Conservation (phyloP, 2,888 invertebrate genomes). For the Catocala nupta region DNA sequence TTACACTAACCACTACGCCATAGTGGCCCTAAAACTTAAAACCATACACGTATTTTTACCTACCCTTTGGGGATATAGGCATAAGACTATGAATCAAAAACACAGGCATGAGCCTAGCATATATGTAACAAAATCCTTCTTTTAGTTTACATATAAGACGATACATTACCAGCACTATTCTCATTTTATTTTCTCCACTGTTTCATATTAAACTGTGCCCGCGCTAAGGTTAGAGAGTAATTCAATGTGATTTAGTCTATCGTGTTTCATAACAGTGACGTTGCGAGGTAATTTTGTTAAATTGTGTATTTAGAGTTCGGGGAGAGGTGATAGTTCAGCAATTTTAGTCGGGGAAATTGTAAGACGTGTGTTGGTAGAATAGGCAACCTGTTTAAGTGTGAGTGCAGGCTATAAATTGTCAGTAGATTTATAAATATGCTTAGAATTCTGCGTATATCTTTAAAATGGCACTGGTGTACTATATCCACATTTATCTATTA, state of each 20-base stretch:
- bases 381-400: background rate
- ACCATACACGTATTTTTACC: too few species aligned
- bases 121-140: too few species aligned
- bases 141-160: background rate
- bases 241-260: conserved; percentile 45
- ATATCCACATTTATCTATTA: too few species aligned
- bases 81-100: too few species aligned
- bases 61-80: too few species aligned
- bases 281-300: conserved; percentile 31
- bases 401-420: too few species aligned
- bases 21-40: too few species aligned
- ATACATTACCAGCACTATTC: background rate
- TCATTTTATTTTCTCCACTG: conserved; percentile 7
- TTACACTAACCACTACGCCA: too few species aligned
- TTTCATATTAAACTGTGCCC: conserved; percentile 15
- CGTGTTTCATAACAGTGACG: conserved; percentile 39
- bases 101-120: too few species aligned
- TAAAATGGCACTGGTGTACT: too few species aligned
- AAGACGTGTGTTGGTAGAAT: conserved; percentile 1
- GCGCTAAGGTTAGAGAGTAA: conserved; percentile 35
- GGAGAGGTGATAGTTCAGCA: conserved; percentile 3
- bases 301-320: conserved; percentile 14
- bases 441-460: too few species aligned
- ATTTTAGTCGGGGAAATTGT: conserved; percentile 10
- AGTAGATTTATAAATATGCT: too few species aligned